Percentiles rank a stretch among this genome's conserved stretches.
Conservation (phyloP, 1,140 invertebrate genomes). For the Geopemphigus sp. region DNA sequence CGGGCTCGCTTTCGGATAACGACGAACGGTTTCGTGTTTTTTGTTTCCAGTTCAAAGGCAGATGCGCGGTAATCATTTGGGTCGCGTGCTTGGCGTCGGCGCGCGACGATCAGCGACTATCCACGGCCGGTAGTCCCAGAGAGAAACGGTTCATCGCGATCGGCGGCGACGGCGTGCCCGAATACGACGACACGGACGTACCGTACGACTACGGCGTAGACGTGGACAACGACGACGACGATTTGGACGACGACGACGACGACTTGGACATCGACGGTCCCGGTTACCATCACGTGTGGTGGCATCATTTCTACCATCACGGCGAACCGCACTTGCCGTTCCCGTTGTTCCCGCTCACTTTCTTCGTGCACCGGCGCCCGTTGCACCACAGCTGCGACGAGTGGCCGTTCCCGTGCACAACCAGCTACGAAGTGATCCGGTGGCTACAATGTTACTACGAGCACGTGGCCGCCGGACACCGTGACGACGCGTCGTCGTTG, state of each 20-base stretch:
- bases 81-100: background rate
- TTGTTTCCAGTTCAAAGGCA: too few species aligned
- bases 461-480: background rate
- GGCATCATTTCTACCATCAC: constrained; percentile 27
- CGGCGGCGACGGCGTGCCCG: constrained; percentile 13
- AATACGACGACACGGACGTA: background rate
- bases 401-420: constrained; percentile 26
- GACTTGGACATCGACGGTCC: background rate
- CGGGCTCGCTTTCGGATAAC: too few species aligned
- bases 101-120: too few species aligned
- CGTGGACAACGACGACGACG: background rate
- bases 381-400: background rate
- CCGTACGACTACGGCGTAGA: background rate
- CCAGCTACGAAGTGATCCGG: constrained; percentile 6
- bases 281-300: constrained; percentile 27
- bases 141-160: background rate
- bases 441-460: constrained; percentile 45
- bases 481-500: background rate
- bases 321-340: constrained; percentile 17
- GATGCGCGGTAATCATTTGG: background rate
- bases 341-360: constrained; percentile 13
- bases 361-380: background rate
- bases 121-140: background rate
- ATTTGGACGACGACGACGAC: background rate
- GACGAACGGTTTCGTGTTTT: too few species aligned